Evolutionary conservation across 2,113 vertebrate species (phyloP), one percentile per base, ranked within the genome.

Genomic region (Semnopithecus entellus): DNA sequence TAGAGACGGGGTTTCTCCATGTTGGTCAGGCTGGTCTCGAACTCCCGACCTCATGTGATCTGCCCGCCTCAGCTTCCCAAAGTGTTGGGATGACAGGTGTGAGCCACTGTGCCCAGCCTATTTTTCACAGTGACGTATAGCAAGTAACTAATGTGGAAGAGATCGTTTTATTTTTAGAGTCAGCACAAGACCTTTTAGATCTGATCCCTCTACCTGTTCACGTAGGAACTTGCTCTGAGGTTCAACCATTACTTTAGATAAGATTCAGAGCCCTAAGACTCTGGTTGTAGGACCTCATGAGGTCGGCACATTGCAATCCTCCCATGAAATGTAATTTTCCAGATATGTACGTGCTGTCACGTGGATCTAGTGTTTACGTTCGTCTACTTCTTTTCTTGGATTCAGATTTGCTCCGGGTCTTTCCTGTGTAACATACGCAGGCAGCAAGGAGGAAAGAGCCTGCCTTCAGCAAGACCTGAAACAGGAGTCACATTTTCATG

Each of bases 361-460:
- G 4, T 35, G 57, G 17, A 76, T 38, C 72, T 83, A 23, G 9
- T 5, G 1, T 84, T 64, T 64, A 38, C 50, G 22, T 76, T 95
- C 68, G 89, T 85, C 83, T 38, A 4, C 45, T 59, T 50, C 94
- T 97, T 93, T 72, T 97, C 38, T 89, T 97, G 85, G 57, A 38
- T 95, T 98, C 97, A 99, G 99, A 88, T 98, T 99, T 91, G 99
- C 99, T 90, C 99, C 99, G 1, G 95, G 98, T 70, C 98, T 99
- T 96, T 98, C 95, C 52, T 99, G 99, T 84, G 43, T 99, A 83
- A 97, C 97, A 2, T 99, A 99, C 32, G 45, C 97, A 25, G 99
- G 99, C 61, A 99, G 98, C 98, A 99, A 99, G 95, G 99, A 99
- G 40, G 98, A 98, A 83, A 98, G 99, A 79, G 98, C 98, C 23